These are phyloP conservation scores for Anticlea derivata DNA, from an alignment of 2,888 invertebrate species.

Conservation along the genomic window DNA sequence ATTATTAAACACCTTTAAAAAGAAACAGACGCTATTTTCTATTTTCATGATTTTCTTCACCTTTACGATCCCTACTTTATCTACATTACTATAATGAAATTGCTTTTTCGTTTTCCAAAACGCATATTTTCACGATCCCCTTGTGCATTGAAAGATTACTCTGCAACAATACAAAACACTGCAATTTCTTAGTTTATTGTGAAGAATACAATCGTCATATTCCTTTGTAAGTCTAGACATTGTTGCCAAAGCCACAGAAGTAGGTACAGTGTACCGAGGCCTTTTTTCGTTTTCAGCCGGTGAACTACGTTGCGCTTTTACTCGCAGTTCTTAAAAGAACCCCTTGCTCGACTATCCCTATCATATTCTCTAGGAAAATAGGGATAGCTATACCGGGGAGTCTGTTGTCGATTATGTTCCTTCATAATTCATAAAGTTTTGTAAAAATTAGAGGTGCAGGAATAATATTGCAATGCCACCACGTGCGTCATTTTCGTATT, in stretches of 20 bases:
- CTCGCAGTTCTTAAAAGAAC: conserved; percentile 62
- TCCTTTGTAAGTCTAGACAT: conserved; percentile 49
- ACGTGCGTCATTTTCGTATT: no score
- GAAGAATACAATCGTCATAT: conserved; percentile 47
- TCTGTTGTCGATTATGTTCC: conserved; percentile 13
- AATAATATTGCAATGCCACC: not conserved
- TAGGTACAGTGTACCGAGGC: conserved; percentile 37
- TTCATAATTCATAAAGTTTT: no score
- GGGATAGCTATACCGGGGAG: conserved; percentile 31
- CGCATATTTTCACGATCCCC: not conserved
- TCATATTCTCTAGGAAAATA: conserved; percentile 40
- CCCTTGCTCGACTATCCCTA: conserved; percentile 42
- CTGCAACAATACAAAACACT: conserved; percentile 45
- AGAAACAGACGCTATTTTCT: no score
- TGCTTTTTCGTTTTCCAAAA: not conserved
- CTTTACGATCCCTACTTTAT: no score
- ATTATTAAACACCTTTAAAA: no score
- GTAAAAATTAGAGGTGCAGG: conserved; percentile 3
- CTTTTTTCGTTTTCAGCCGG: conserved; percentile 70
- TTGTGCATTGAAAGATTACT: conserved; percentile 23
- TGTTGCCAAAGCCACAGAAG: conserved; percentile 51
- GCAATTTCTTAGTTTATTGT: conserved; percentile 30
- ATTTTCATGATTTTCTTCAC: no score
- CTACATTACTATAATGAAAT: not conserved
- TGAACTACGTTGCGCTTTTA: conserved; percentile 69